Evolutionary conservation across 2,888 invertebrate species (phyloP), one percentile per base, ranked within the genome.

Genomic region (Drosophila ezoana): DNA sequence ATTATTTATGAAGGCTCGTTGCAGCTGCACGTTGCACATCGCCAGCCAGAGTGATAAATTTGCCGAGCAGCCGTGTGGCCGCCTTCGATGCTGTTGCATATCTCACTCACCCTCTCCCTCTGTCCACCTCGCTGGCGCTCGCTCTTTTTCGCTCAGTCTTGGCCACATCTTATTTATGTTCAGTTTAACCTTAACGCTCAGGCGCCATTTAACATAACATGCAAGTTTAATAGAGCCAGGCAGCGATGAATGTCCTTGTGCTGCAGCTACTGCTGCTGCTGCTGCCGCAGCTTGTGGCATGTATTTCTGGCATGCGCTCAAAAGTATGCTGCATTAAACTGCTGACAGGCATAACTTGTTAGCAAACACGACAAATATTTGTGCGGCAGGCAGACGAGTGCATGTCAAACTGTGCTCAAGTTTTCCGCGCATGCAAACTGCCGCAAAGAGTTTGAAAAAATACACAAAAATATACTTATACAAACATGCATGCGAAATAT

Each of bases 161-260:
- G 70, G 64, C 66, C 63, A 68, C 41, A 49, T 82, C 72, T 77
- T 77, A 86, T 84, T 84, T 84, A 84, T 88, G 83, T 86, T 66
- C 63, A 62, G 75, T 75, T 84, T 88, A 88, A 88, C 84, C 87
- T 88, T 83, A 86, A 80, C 72, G 83, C 89, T 88, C 84, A 84
- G 74, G 71, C 80, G 70, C 66, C 87, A 88, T 88, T 88, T 83
- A 88, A 72, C 81, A 80, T 71, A 57, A 59, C 80, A 83, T 84
- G 83, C 81, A 88, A 75, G 87, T 86, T 88, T 88, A 84, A 84
- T 88, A 71, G 72, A 82, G 67, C 51, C 59, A 23, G 28, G 14
- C 60, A 59, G 45, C 28, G 37, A 51, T 60, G 51, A 49, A 62
- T 66, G 72, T 66, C 66, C 77, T 76, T 77, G 75, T 16, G 49